Evolutionary conservation across 2,888 invertebrate genomes (phyloP).

Genomic region (Apotomis betuletana): DNA sequence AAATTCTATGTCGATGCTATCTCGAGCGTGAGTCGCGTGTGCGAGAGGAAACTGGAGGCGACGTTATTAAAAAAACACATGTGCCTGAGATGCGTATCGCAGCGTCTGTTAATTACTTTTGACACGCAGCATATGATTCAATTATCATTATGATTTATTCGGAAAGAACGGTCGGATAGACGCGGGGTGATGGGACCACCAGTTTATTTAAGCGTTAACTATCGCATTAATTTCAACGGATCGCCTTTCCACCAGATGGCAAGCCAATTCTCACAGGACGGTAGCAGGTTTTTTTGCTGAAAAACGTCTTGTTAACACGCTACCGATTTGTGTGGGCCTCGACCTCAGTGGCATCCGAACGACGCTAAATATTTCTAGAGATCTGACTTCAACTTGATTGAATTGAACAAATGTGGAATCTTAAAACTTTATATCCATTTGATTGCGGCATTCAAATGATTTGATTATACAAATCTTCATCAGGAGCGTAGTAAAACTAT

Average conservation of each 20-base stretch:
- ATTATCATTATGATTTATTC: slow-evolving; percentile 82
- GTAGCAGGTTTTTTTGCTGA: slow-evolving; percentile 62
- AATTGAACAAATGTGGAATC: slow-evolving; percentile 22
- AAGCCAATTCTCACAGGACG: slow-evolving; percentile 69
- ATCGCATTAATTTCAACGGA: slow-evolving; percentile 71
- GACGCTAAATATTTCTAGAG: slow-evolving; percentile 45
- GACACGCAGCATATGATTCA: slow-evolving; percentile 84
- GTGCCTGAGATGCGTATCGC: slow-evolving; percentile 81
- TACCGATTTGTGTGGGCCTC: slow-evolving; percentile 69
- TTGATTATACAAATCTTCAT: slow-evolving; percentile 52
- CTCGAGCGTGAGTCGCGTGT: slow-evolving; percentile 76
- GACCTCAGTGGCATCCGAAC: slow-evolving; percentile 45
- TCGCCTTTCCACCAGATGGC: slow-evolving; percentile 74
- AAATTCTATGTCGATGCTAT: slow-evolving; percentile 79
- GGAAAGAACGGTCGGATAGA: slow-evolving; percentile 61
- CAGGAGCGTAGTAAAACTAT: slow-evolving; percentile 62
- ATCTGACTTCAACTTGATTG: slow-evolving; percentile 32
- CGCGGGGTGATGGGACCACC: slow-evolving; percentile 54
- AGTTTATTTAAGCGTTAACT: slow-evolving; percentile 78
- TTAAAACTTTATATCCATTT: slow-evolving; percentile 28
- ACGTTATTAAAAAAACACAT: slow-evolving; percentile 82
- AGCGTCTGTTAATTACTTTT: slow-evolving; percentile 81
- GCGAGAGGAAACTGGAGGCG: slow-evolving; percentile 73
- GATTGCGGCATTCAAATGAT: slow-evolving; percentile 41
- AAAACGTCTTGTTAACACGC: slow-evolving; percentile 62